phyloP scores from a whole-genome alignment of 2,888 invertebrate species.

The Bombylius discolor region DNA sequence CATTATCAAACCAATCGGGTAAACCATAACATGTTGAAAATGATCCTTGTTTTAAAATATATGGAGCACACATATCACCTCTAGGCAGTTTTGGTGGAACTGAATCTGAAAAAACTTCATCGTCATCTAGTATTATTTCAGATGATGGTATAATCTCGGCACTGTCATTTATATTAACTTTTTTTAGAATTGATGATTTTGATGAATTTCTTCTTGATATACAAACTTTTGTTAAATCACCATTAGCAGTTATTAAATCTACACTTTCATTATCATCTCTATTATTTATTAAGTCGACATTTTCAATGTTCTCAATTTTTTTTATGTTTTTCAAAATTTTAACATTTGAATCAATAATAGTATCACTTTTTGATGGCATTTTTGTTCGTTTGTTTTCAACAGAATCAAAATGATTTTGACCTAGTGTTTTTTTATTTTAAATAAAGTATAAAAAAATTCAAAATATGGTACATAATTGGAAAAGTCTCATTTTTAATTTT shows the following conservation, averaged over 20 bases:
- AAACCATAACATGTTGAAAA: conserved; percentile 26
- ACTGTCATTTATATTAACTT: conserved; percentile 33
- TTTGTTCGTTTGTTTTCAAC: not conserved
- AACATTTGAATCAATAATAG: not conserved
- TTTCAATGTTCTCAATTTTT: not conserved
- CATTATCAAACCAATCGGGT: conserved; percentile 39
- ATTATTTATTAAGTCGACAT: not conserved
- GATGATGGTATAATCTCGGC: conserved; percentile 33
- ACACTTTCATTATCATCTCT: conserved; percentile 4
- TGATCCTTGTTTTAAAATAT: conserved; percentile 30
- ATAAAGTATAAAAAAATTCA: too few relatives aligned
- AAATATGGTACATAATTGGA: too few relatives aligned
- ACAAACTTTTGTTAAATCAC: conserved; percentile 28
- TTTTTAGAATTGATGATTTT: conserved; percentile 32
- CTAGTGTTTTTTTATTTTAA: too few relatives aligned
- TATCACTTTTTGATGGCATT: not conserved
- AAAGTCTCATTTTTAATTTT: too few relatives aligned
- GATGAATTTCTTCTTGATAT: conserved; percentile 32
- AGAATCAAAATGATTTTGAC: not conserved
- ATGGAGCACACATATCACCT: conserved; percentile 40
- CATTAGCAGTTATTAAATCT: conserved; percentile 6
- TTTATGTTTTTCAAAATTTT: too few relatives aligned
- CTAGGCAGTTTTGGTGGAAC: conserved; percentile 36
- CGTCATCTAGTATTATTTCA: conserved; percentile 37
- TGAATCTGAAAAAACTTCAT: conserved; percentile 49